phyloP scores from a whole-genome alignment of 2,797 vertebrate genomes.

The Lagorchestes hirsutus region DNA sequence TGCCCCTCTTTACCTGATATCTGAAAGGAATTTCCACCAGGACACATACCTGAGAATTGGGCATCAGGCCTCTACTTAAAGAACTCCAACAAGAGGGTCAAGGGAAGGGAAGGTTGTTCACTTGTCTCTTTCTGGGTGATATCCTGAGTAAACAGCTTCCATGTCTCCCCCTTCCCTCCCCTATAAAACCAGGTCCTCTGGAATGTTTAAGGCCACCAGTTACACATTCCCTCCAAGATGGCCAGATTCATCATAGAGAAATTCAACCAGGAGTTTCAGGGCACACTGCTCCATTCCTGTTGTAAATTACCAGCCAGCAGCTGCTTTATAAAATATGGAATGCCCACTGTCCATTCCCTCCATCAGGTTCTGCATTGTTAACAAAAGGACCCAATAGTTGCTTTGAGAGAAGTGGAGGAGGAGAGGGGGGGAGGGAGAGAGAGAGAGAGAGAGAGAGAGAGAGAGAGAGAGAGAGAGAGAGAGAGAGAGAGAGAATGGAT shows the following conservation, averaged over 20 bases:
- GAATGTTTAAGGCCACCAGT: not conserved
- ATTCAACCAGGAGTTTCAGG: constrained; percentile 44
- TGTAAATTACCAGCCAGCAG: accelerated
- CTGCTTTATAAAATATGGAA: constrained; percentile 54
- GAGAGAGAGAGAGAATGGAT: constrained; percentile 53
- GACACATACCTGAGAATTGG: not conserved
- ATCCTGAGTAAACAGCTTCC: not conserved
- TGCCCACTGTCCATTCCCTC: constrained; percentile 60
- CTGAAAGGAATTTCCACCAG: not conserved
- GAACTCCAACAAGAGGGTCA: not conserved
- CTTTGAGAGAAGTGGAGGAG: not conserved
- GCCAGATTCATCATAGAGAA: constrained; percentile 41
- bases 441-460: too few species aligned
- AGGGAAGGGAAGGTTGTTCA: not conserved
- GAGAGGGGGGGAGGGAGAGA: too few species aligned
- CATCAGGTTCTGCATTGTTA: constrained; percentile 42
- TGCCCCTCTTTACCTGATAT: not conserved
- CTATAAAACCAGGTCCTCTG: not conserved
- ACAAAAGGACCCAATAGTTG: constrained; percentile 66
- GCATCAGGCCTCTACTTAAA: not conserved
- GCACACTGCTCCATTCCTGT: constrained; percentile 24
- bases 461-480: too few species aligned
- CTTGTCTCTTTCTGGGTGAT: not conserved
- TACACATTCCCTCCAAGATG: not conserved
- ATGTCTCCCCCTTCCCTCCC: not conserved